A percentile compares a stretch with the other conserved stretches of the same genome.
Conservation (phyloP, 2,888 invertebrate species). For the Gerris lacustris region DNA sequence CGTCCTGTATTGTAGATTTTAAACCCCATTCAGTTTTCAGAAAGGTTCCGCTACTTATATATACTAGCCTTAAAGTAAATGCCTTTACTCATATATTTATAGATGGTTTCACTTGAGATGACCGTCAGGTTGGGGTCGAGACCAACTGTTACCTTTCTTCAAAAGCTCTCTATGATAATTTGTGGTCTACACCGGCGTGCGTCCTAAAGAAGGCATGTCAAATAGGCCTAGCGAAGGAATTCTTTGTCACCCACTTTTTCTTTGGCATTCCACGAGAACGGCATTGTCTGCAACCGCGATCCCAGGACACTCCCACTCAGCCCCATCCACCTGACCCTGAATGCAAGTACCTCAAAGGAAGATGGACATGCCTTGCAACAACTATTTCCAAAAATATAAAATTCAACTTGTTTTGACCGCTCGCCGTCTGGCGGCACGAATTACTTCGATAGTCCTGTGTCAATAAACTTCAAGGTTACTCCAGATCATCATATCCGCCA, state of each 20-base stretch:
- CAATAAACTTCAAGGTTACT: too few species aligned
- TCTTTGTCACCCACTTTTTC: slow-evolving; percentile 5
- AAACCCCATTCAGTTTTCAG: not conserved
- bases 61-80: not conserved
- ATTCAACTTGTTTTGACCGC: too few species aligned
- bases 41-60: not conserved
- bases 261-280: not conserved
- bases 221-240: slow-evolving; percentile 1
- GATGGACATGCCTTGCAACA: too few species aligned
- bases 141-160: not conserved
- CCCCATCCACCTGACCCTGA: too few species aligned
- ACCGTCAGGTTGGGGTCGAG: not conserved
- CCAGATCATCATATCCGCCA: too few species aligned
- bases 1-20: too few species aligned
- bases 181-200: not conserved
- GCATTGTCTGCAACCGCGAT: not conserved
- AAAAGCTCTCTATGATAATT: slow-evolving; percentile 1
- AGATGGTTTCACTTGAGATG: not conserved
- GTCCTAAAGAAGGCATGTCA: slow-evolving; percentile 1
- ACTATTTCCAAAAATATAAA: too few species aligned
- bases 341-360: too few species aligned
- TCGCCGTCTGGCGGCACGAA: too few species aligned
- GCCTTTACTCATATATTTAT: not conserved
- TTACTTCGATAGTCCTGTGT: too few species aligned
- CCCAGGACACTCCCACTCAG: too few species aligned